These are phyloP conservation scores for Anthoscopus minutus DNA, from an alignment of 2,113 vertebrate genomes.

Conservation along the genomic window DNA sequence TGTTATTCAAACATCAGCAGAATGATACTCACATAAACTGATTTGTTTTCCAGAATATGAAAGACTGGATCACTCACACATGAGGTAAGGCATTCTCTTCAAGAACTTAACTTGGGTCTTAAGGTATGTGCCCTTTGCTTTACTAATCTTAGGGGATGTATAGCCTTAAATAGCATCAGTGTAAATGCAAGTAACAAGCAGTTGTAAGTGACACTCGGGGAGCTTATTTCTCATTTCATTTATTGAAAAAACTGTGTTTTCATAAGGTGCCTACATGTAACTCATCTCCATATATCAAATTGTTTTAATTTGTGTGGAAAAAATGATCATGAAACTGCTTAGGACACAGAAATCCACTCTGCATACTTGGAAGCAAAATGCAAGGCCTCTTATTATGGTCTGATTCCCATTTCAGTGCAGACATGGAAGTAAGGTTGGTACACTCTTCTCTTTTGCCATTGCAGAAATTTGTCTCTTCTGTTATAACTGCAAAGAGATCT, in stretches of 20 bases:
- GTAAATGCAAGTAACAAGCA: not conserved
- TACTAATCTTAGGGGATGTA: not conserved
- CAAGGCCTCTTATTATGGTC: not conserved
- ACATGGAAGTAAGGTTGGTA: not conserved
- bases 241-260: not conserved
- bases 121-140: conserved; percentile 56
- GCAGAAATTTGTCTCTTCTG: not conserved
- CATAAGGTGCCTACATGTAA: not conserved
- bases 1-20: conserved; percentile 74
- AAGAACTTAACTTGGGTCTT: conserved; percentile 74
- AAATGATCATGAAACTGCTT: not conserved
- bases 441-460: not conserved
- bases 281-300: not conserved
- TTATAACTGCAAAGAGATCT: not conserved
- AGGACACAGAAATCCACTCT: not conserved
- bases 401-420: not conserved
- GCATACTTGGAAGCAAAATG: not conserved
- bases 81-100: conserved; percentile 72
- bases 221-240: not conserved
- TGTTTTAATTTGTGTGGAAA: not conserved
- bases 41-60: conserved; percentile 80
- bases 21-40: conserved; percentile 71
- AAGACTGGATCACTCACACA: conserved; percentile 71
- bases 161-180: not conserved
- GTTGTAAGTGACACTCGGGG: not conserved